A percentile compares a stretch with the other conserved stretches of the same genome.
These are phyloP conservation scores for Antrozous pallidus DNA, from an alignment of 2,797 vertebrate species.

Conservation along the genomic window DNA sequence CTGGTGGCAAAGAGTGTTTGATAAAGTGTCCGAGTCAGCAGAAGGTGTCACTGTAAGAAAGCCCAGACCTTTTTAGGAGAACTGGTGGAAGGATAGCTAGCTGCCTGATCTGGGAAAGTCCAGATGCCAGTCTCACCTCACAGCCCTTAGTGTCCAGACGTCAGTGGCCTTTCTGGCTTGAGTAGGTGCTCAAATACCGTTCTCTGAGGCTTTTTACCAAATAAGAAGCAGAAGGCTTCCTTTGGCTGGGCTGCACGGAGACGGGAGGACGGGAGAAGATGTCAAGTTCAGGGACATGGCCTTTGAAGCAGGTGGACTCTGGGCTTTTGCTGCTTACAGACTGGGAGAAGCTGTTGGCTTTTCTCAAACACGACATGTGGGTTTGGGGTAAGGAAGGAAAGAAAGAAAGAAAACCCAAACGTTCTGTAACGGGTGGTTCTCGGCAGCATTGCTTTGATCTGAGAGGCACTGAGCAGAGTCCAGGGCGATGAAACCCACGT, in stretches of 20 bases:
- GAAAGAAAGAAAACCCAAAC: background rate
- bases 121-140: background rate
- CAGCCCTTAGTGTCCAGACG: background rate
- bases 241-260: background rate
- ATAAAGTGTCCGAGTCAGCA: background rate
- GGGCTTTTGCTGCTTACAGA: background rate
- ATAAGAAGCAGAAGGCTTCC: background rate
- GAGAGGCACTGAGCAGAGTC: background rate
- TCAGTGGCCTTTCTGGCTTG: background rate
- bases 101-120: background rate
- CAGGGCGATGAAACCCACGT: background rate
- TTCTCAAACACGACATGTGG: background rate
- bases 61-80: background rate
- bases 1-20: background rate
- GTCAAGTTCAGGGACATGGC: background rate
- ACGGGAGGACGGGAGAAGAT: background rate
- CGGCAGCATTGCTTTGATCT: background rate
- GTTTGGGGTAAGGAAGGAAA: background rate
- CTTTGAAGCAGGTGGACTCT: background rate
- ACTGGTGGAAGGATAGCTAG: background rate
- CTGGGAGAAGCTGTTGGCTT: background rate
- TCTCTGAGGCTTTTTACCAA: background rate
- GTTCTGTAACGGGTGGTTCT: background rate
- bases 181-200: background rate
- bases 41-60: background rate